Percentiles rank a stretch among this genome's conserved stretches.
Evolutionary conservation across 53 echinoderm and acorn worm genomes (phyloP).

Genomic region (Holothuria scabra): DNA sequence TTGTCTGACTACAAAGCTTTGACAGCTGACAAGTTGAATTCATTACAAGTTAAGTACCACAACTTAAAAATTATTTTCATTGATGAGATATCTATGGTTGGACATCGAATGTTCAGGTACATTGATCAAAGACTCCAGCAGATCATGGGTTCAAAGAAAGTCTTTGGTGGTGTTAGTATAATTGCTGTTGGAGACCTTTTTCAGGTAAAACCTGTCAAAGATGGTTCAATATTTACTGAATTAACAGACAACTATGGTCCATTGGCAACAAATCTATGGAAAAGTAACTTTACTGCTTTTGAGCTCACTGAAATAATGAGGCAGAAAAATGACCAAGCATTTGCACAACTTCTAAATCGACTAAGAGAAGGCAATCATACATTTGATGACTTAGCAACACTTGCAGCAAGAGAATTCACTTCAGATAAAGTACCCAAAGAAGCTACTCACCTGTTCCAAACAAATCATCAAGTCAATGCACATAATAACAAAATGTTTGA

Average conservation of each 20-base stretch:
- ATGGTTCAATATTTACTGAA: constrained; percentile 51
- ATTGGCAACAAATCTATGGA: constrained; percentile 26
- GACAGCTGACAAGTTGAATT: constrained; percentile 36
- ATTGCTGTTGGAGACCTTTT: constrained; percentile 73
- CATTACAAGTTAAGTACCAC: constrained; percentile 30
- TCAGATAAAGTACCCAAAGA: constrained; percentile 9
- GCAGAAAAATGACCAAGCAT: constrained; percentile 57
- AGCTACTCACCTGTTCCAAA: too few relatives aligned
- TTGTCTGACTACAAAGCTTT: constrained; percentile 49
- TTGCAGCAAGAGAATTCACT: constrained; percentile 11
- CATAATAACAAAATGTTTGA: constrained; percentile 39
- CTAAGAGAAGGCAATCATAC: constrained; percentile 45
- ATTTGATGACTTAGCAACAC: constrained; percentile 35
- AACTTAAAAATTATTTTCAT: constrained; percentile 54
- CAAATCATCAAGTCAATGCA: constrained; percentile 30
- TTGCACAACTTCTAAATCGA: constrained; percentile 45
- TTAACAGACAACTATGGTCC: constrained; percentile 7
- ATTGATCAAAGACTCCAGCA: constrained; percentile 58
- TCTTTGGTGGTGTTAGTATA: too few relatives aligned
- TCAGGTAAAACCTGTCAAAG: constrained; percentile 63
- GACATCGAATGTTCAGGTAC: constrained; percentile 50
- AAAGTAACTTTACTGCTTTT: constrained; percentile 15
- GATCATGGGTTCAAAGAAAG: constrained; percentile 40
- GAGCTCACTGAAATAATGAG: constrained; percentile 65
- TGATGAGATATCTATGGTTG: constrained; percentile 65